Percentiles rank a stretch among this genome's conserved stretches.
Conservation (phyloP, 2,797 vertebrate species). For the Sciurus carolinensis region DNA sequence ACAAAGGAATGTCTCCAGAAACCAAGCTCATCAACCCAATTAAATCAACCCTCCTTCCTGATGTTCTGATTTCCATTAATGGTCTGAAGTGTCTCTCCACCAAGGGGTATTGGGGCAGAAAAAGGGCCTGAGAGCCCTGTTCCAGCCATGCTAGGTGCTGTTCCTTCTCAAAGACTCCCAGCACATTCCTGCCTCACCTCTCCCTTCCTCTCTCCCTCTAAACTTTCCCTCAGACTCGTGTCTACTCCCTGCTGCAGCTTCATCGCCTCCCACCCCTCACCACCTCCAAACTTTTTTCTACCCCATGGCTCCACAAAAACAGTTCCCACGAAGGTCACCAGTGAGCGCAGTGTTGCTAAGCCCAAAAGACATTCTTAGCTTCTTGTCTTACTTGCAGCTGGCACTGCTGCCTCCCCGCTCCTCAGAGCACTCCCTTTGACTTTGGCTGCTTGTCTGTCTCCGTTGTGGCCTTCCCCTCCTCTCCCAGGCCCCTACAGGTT, state of each 20-base stretch:
- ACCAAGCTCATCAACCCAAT: background rate
- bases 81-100: background rate
- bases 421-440: conserved; percentile 38
- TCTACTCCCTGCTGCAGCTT: conserved; percentile 35
- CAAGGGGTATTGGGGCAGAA: background rate
- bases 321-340: conserved; percentile 73
- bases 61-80: conserved; percentile 24
- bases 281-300: conserved; percentile 72
- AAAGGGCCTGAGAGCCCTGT: background rate
- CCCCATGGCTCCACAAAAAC: conserved; percentile 47
- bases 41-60: background rate
- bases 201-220: background rate
- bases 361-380: conserved; percentile 76
- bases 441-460: background rate
- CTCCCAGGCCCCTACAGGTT: background rate
- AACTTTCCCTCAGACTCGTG: conserved; percentile 40
- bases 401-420: background rate
- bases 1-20: background rate
- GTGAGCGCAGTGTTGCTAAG: conserved; percentile 76
- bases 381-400: conserved; percentile 67
- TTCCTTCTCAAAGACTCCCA: background rate
- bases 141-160: background rate
- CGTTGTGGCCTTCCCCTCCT: background rate
- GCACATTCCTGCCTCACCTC: background rate
- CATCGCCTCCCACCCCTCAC: conserved; percentile 69